Evolutionary conservation across 2,888 invertebrate genomes (phyloP), one percentile per base, ranked within the genome.

Genomic region (Anticlea derivata): DNA sequence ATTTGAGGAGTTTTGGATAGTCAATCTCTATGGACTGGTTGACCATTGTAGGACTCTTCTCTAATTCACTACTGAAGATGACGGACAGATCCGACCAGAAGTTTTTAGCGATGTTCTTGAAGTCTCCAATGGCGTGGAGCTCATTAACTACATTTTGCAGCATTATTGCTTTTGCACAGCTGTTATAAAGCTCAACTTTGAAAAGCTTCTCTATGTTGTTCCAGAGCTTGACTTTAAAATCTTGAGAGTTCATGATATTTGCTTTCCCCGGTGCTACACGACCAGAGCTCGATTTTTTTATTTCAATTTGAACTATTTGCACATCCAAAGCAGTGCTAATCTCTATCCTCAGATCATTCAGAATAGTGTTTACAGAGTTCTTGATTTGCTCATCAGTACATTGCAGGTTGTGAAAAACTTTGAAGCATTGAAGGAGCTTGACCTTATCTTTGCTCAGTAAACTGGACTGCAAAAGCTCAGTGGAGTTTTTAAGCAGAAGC

Each of bases 1-100:
- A 92, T 68, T 96, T 94, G n/a, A 97, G 84, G 27, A 97, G 89
- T 79, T 95, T 96, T 3, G 97, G 97, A 79, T 94, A 97, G 75
- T 97, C 97, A 47, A 95, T 95, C 83, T 97, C 97, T 48, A 97
- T 91, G 47, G 96, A 95, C 80, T 97, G 96, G 69, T 94, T 95
- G 31, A 97, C 92, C 50, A 91, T 86, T 1, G 83, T 62, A 0
- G 92, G 84, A 41, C 92, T 86, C 63, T 91, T 92, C 34, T 91
- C 91, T 17, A 93, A 79, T 72, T 93, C 92, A 59, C 70, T 83
- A 53, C 85, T 81, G 54, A 91, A 89, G 4, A 80, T 73, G 2
- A 73, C 50, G 2, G 75, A 80, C 0, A 94, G 78, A 43, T 92
- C 89, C 1, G 89, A 78, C 94, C 94, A 95, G 74, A 94, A 93